These are phyloP conservation scores for Camelus dromedarius DNA, from an alignment of 2,113 vertebrate species.

Conservation along the genomic window DNA sequence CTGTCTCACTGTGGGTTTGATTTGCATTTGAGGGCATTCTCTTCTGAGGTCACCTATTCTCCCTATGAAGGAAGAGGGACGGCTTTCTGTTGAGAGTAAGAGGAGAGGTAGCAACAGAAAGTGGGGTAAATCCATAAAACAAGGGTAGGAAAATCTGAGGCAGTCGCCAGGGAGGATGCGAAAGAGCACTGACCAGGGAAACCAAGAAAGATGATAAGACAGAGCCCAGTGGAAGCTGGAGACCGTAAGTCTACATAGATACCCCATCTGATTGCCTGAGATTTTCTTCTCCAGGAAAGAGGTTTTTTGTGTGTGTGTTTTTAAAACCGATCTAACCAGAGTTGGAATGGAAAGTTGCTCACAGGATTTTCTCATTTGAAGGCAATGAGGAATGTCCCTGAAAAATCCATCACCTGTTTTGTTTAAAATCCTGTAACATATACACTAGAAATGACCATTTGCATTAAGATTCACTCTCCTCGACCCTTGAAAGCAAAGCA, in stretches of 20 bases:
- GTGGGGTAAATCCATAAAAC: not conserved
- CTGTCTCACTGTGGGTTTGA: not conserved
- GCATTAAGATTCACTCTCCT: not conserved
- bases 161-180: not conserved
- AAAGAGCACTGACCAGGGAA: not conserved
- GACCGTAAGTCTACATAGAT: not conserved
- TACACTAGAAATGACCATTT: not conserved
- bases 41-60: not conserved
- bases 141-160: not conserved
- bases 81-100: not conserved
- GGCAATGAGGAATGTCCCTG: not conserved
- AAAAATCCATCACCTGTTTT: not conserved
- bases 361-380: constrained; percentile 18
- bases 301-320: not conserved
- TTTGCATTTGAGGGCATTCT: not conserved
- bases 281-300: not conserved
- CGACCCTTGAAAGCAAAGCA: not conserved
- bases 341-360: not conserved
- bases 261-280: not conserved
- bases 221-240: not conserved
- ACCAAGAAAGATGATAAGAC: not conserved
- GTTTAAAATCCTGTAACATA: not conserved
- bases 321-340: not conserved
- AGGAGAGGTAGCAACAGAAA: not conserved
- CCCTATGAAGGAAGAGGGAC: not conserved